Base-by-base conservation (phyloP, 2,888 invertebrate species). In the Tetragonula carbonaria region DNA sequence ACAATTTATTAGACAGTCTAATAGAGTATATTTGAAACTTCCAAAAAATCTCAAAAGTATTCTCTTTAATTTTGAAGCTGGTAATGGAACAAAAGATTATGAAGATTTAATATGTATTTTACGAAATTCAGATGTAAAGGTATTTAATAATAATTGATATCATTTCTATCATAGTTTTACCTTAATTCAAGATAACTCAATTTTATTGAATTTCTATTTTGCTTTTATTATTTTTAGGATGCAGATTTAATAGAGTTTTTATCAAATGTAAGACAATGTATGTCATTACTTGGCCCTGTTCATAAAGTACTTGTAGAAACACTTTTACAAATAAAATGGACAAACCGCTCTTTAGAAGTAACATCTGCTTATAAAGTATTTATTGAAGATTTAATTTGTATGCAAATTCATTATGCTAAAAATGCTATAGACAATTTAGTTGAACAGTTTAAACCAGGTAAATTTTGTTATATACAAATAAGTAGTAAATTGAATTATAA, bases 331-430 rank as follows among this genome's bases (percentile, higher is more conserved):
- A 90, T 96, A n/a, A 94, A 95, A 88, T 97, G 97, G 97, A 94
- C 94, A 5, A 95, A 95, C 79, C 94, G 96, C 75, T 94, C 94
- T 53, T 80, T 94, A 33, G 94, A 95, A 68, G 95, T 96, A n/a
- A 95, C 96, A 0, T 91, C 94, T 55, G 95, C 95, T 55, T 97
- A 96, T 92, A 96, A 96, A 91, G 95, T 96, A 67, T 96, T 97
- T 91, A 93, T 97, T 55, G 94, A 96, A 57, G 96, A 97, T 94
- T 95, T 97, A 72, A 95, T 97, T 77, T 96, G 97, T 67, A 96
- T 97, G 2, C 97, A 97, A 88, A 96, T 96, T 87, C 95, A 96
- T 92, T 96, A 97, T 93, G 95, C 96, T 6, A 95, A 95, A 86
- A 95, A 95, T 88, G 96, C 96, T 16, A 95, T 97, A 66, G 95